Percentiles rank a stretch among this genome's conserved stretches.
phyloP scores from a whole-genome alignment of 2,797 vertebrate genomes.

The Aeoliscus strigatus region DNA sequence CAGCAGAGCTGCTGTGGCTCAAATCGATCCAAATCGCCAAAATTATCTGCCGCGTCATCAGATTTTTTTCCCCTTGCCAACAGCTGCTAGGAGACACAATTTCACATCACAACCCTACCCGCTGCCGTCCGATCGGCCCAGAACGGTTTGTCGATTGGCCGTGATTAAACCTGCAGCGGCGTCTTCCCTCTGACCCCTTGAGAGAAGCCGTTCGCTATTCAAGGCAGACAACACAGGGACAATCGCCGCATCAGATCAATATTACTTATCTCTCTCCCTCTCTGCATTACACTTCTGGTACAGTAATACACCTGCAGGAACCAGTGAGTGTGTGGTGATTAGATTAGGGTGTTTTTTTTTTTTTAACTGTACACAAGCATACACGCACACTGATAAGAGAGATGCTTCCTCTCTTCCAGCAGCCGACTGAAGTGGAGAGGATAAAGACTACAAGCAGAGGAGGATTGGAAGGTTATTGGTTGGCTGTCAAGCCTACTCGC shows the following conservation, averaged over 20 bases:
- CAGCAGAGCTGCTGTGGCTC: no score
- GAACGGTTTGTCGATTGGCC: constrained; percentile 55
- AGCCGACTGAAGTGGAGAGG: constrained; percentile 58
- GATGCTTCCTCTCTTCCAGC: constrained; percentile 48
- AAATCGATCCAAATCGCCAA: no score
- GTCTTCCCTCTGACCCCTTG: constrained; percentile 62
- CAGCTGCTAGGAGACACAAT: constrained; percentile 43
- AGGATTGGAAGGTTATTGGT: constrained; percentile 30
- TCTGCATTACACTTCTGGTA: constrained; percentile 57
- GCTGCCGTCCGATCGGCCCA: constrained; percentile 28
- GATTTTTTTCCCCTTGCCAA: constrained; percentile 11
- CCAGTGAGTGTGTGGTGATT: constrained; percentile 61
- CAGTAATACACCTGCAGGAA: constrained; percentile 68
- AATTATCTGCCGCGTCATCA: constrained; percentile 1
- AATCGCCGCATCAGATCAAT: constrained; percentile 70
- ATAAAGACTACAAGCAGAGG: constrained; percentile 47
- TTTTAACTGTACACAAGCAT: constrained; percentile 56
- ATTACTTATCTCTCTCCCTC: constrained; percentile 58
- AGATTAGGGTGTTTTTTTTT: no score
- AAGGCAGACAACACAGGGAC: constrained; percentile 55
- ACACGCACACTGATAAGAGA: constrained; percentile 57
- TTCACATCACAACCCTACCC: constrained; percentile 31
- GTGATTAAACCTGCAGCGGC: constrained; percentile 42
- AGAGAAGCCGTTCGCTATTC: constrained; percentile 68
- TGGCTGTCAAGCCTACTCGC: constrained; percentile 14